Conservation (phyloP, 2,113 vertebrate genomes). For the Mesitornis unicolor region DNA sequence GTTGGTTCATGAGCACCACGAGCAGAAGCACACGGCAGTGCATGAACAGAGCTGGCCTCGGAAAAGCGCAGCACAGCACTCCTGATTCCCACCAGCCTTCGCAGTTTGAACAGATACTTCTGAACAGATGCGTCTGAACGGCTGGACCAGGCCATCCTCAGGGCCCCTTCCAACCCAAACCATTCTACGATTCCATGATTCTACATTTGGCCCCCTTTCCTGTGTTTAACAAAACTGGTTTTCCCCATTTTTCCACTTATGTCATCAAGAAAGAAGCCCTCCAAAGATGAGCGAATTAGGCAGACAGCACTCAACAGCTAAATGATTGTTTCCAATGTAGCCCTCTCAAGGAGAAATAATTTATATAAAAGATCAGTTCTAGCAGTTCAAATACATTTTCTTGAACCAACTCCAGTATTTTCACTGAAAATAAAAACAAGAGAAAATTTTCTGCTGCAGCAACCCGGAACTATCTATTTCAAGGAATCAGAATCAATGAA, state of each 20-base stretch:
- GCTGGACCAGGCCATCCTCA: too few species aligned
- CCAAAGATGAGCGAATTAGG: neutral
- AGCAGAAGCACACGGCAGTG: neutral
- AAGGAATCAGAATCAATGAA: neutral
- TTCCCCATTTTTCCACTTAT: neutral
- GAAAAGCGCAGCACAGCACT: too few species aligned
- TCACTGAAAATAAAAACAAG: neutral
- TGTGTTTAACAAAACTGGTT: neutral
- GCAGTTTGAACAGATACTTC: too few species aligned
- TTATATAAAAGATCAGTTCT: neutral
- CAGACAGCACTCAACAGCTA: neutral
- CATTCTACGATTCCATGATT: too few species aligned
- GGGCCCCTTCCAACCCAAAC: too few species aligned
- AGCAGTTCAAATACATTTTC: neutral
- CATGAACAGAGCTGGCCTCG: neutral
- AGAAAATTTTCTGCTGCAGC: neutral
- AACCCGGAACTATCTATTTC: neutral
- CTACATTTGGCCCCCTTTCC: too few species aligned
- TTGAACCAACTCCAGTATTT: neutral
- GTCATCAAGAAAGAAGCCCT: neutral
- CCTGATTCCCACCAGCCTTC: too few species aligned
- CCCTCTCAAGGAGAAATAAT: neutral
- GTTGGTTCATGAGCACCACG: neutral
- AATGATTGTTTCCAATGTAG: neutral
- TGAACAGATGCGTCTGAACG: too few species aligned